Conservation (phyloP, 2,797 vertebrate species). For the Mionectes olivaceus region DNA sequence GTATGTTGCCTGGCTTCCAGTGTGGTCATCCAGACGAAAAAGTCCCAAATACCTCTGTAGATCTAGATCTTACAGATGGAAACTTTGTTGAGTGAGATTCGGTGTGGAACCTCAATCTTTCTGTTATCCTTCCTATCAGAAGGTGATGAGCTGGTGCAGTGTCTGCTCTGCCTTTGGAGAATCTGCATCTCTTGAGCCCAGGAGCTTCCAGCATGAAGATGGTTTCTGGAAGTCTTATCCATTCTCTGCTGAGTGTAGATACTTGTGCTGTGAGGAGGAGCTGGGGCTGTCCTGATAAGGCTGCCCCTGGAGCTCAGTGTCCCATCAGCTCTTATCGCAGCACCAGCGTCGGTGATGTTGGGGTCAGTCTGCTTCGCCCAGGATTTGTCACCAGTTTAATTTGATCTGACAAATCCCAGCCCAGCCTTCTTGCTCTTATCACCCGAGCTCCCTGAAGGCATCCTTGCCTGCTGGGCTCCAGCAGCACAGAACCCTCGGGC, state of each 20-base stretch:
- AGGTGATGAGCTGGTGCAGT: not conserved
- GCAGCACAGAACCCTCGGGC: not conserved
- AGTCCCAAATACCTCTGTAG: not conserved
- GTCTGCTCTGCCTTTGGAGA: not conserved
- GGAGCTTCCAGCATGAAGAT: not conserved
- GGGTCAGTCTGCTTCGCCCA: not conserved
- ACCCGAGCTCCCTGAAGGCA: not conserved
- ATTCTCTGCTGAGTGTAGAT: not conserved
- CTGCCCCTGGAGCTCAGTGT: not conserved
- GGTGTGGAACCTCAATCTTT: not conserved
- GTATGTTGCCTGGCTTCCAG: not conserved
- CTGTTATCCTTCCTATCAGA: not conserved
- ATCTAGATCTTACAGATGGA: not conserved
- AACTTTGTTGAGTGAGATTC: not conserved
- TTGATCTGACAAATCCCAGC: not conserved
- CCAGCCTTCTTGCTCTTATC: constrained; percentile 26
- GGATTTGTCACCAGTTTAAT: not conserved
- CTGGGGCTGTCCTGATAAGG: constrained; percentile 30
- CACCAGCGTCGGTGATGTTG: rapidly evolving
- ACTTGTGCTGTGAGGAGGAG: not conserved
- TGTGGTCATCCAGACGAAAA: not conserved
- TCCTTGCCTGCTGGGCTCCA: not conserved
- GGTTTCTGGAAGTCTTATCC: not conserved
- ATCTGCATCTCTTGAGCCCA: not conserved
- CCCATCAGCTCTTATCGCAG: constrained; percentile 25